A percentile compares a stretch with the other conserved stretches of the same genome.
Evolutionary conservation across 2,888 invertebrate genomes (phyloP).

Genomic region (Liopterus haemorrhoidalis): DNA sequence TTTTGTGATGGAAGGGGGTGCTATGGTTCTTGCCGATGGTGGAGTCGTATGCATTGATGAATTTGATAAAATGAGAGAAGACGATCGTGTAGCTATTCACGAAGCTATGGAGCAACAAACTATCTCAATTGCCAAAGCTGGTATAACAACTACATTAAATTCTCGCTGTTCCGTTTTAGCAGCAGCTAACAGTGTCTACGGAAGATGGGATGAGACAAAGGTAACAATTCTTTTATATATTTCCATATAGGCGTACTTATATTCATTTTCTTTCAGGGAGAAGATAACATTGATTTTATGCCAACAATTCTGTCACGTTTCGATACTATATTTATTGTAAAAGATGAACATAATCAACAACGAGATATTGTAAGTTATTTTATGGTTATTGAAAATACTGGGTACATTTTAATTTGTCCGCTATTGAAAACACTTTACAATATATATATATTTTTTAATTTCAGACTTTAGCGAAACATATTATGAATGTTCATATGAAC

Average conservation of each 20-base stretch:
- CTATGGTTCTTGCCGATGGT: slow-evolving; percentile 98
- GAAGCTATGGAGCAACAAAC: slow-evolving; percentile 99
- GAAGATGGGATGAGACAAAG: slow-evolving; percentile 97
- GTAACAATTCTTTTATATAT: slow-evolving; percentile 29
- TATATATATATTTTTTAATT: slow-evolving; percentile 31
- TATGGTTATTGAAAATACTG: slow-evolving; percentile 4
- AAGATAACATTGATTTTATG: slow-evolving; percentile 99
- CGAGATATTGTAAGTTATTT: slow-evolving; percentile 71
- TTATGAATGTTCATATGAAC: slow-evolving; percentile 92
- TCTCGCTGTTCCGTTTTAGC: slow-evolving; percentile 98
- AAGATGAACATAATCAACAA: slow-evolving; percentile 87
- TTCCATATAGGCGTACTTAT: slow-evolving; percentile 6
- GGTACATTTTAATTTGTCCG: neutral
- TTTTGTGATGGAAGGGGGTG: slow-evolving; percentile 98
- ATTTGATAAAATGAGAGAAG: slow-evolving; percentile 99
- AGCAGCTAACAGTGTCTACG: slow-evolving; percentile 97
- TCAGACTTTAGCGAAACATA: slow-evolving; percentile 87
- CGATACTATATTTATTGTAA: slow-evolving; percentile 99
- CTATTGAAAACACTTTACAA: neutral
- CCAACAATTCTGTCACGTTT: slow-evolving; percentile 99
- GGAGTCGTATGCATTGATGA: slow-evolving; percentile 99
- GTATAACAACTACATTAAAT: slow-evolving; percentile 97
- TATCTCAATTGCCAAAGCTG: slow-evolving; percentile 98
- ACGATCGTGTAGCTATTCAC: slow-evolving; percentile 98
- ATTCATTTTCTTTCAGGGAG: slow-evolving; percentile 52